These are phyloP conservation scores for Anarrhichthys ocellatus DNA, from an alignment of 2,113 vertebrate species.

Conservation along the genomic window DNA sequence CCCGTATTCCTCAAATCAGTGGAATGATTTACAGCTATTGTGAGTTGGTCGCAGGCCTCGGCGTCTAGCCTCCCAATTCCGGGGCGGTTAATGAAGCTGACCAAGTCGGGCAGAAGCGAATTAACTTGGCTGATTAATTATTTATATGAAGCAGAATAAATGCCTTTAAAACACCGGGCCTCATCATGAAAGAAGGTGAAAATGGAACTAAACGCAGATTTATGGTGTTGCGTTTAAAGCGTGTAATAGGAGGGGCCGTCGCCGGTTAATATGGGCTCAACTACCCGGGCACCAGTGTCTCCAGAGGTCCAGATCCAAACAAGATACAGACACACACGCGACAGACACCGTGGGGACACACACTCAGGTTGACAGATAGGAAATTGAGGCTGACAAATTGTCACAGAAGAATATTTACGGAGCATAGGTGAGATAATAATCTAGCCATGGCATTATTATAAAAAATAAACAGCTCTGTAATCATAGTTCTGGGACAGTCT, in stretches of 20 bases:
- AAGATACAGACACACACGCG: constrained; percentile 58
- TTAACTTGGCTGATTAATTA: constrained; percentile 98
- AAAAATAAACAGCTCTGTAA: constrained; percentile 44
- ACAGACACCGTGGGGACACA: constrained; percentile 63
- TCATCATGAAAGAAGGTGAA: constrained; percentile 88
- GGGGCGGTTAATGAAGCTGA: constrained; percentile 95
- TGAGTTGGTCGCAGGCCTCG: constrained; percentile 75
- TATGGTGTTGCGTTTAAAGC: constrained; percentile 83
- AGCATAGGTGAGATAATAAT: constrained; percentile 70
- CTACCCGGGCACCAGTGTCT: constrained; percentile 44
- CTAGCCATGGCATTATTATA: constrained; percentile 49
- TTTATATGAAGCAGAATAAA: constrained; percentile 98
- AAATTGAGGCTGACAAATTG: constrained; percentile 79
- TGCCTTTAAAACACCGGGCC: constrained; percentile 92
- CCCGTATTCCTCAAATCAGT: constrained; percentile 65
- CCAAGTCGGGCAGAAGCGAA: constrained; percentile 96
- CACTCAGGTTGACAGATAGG: constrained; percentile 73
- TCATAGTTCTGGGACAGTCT: not conserved
- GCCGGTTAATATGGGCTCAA: constrained; percentile 74
- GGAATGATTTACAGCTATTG: constrained; percentile 75
- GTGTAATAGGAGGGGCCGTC: constrained; percentile 68
- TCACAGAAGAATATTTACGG: constrained; percentile 73
- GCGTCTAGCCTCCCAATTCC: constrained; percentile 85
- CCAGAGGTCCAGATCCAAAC: constrained; percentile 67
- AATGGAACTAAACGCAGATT: constrained; percentile 91